phyloP scores from a whole-genome alignment of 1,140 invertebrate genomes.

The Drosophila prosaltans region DNA sequence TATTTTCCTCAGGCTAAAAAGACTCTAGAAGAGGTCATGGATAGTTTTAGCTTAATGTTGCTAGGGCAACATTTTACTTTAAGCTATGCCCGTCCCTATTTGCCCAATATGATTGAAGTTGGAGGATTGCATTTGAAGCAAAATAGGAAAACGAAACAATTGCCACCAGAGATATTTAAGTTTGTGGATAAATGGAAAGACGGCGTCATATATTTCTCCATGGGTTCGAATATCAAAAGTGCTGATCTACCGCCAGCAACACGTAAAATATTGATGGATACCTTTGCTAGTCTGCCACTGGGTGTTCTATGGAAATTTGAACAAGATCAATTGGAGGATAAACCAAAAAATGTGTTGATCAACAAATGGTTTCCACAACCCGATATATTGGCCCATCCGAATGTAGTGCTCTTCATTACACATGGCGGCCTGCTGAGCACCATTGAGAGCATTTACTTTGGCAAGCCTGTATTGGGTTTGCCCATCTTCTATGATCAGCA shows the following conservation, averaged over 20 bases:
- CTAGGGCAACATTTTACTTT: conserved; percentile 85
- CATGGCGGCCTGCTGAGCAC: conserved; percentile 89
- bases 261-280: conserved; percentile 83
- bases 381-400: conserved; percentile 88
- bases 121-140: conserved; percentile 84
- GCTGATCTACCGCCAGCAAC: conserved; percentile 84
- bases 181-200: conserved; percentile 85
- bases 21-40: conserved; percentile 62
- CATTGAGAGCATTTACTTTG: conserved; percentile 89
- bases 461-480: conserved; percentile 88
- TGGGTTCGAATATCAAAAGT: conserved; percentile 87
- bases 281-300: conserved; percentile 84
- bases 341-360: conserved; percentile 86
- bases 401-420: conserved; percentile 88
- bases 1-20: conserved; percentile 67
- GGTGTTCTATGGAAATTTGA: conserved; percentile 86
- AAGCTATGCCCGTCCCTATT: conserved; percentile 84
- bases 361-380: conserved; percentile 88
- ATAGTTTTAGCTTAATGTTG: conserved; percentile 84
- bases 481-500: conserved; percentile 88
- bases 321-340: conserved; percentile 83
- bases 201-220: conserved; percentile 88
- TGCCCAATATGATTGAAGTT: conserved; percentile 84
- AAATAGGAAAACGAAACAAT: conserved; percentile 61
- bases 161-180: conserved; percentile 79